A percentile compares a stretch with the other conserved stretches of the same genome.
phyloP scores from a whole-genome alignment of 2,888 invertebrate species.

The Biston betularia region DNA sequence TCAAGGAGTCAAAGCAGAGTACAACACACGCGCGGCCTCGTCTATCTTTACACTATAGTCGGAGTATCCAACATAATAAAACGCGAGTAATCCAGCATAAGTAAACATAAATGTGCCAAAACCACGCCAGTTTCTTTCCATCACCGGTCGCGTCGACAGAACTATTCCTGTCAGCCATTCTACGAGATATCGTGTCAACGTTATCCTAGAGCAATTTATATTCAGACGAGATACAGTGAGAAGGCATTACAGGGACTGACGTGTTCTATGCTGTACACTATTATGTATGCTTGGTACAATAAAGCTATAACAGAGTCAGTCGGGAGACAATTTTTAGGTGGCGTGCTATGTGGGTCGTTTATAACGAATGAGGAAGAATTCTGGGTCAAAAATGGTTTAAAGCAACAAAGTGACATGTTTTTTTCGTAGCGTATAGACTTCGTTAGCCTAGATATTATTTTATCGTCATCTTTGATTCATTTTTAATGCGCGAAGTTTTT shows the following conservation, averaged over 20 bases:
- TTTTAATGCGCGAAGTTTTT: too few species aligned
- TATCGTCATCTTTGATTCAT: too few species aligned
- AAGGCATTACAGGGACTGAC: slow-evolving; percentile 9
- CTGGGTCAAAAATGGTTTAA: not conserved
- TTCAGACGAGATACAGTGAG: slow-evolving; percentile 12
- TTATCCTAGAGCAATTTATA: slow-evolving; percentile 5
- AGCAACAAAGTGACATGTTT: too few species aligned
- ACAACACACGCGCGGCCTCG: too few species aligned
- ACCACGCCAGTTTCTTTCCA: not conserved
- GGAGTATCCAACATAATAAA: too few species aligned
- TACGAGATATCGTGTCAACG: not conserved
- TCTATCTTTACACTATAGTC: too few species aligned
- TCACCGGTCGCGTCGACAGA: not conserved
- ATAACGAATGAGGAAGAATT: not conserved
- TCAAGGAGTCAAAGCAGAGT: too few species aligned
- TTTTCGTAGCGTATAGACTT: too few species aligned
- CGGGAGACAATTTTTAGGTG: not conserved
- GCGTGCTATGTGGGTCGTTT: not conserved
- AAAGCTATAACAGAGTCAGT: not conserved
- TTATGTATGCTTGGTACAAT: not conserved
- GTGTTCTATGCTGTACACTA: not conserved
- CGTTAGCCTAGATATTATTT: too few species aligned
- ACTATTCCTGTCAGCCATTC: not conserved
- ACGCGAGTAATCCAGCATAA: too few species aligned
- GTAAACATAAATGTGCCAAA: too few species aligned